Conservation (phyloP, 2,113 vertebrate genomes). For the Sminthopsis crassicaudata region DNA sequence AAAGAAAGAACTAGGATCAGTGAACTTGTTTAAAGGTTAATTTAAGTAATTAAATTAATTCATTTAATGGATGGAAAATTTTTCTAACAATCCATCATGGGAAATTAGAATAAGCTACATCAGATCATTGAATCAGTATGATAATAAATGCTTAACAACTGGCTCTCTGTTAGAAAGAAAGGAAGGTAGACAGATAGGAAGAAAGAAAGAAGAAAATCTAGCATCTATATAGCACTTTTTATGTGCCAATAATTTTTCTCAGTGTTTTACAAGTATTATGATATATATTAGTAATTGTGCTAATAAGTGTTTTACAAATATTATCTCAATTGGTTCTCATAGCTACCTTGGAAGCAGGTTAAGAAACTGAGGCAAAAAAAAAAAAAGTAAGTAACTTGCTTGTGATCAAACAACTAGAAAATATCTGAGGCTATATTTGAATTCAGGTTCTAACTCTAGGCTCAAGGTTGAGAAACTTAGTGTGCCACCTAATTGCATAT, state of each 20-base stretch:
- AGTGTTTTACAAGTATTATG: neutral
- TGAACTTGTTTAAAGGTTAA: neutral
- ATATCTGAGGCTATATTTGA: neutral
- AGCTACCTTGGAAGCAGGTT: neutral
- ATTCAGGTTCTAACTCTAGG: neutral
- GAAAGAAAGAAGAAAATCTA: neutral
- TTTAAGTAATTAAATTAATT: neutral
- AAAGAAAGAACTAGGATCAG: neutral
- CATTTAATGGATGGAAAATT: neutral
- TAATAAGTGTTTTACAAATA: neutral
- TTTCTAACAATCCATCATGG: neutral
- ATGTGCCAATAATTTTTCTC: neutral
- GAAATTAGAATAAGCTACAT: neutral
- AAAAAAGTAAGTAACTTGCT: neutral
- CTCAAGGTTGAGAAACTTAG: neutral
- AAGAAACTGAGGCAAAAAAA: neutral
- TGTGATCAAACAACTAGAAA: neutral
- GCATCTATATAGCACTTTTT: neutral
- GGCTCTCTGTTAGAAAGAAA: neutral
- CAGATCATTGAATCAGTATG: neutral
- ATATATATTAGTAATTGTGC: too few species aligned
- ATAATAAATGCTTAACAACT: neutral
- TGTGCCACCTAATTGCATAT: neutral
- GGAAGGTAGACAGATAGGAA: too few species aligned
- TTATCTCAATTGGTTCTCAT: neutral